Evolutionary conservation across 2,113 vertebrate genomes (phyloP).

Genomic region (Zosterops hypoxanthus): DNA sequence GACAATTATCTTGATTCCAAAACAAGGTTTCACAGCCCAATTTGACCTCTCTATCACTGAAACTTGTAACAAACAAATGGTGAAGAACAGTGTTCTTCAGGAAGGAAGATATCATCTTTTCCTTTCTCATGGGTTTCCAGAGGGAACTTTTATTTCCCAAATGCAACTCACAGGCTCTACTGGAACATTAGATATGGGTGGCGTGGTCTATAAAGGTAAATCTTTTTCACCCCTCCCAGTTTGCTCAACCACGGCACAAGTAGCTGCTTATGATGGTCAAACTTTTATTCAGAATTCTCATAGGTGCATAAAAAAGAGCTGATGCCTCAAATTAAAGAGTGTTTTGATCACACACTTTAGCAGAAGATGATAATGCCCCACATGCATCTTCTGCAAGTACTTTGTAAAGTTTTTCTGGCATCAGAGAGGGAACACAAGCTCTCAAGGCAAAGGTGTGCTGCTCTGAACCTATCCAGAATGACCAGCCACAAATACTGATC

Average conservation of each 20-base stretch:
- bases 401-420: not conserved
- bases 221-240: not conserved
- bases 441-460: not conserved
- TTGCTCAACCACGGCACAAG: not conserved
- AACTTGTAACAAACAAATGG: not conserved
- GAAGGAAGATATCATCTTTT: not conserved
- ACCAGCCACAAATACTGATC: not conserved
- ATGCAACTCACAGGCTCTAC: not conserved
- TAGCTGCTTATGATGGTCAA: not conserved
- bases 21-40: not conserved
- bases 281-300: not conserved
- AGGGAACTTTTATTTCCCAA: not conserved
- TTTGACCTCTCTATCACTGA: not conserved
- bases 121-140: not conserved
- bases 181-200: not conserved
- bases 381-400: accelerated
- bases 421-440: not conserved
- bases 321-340: not conserved
- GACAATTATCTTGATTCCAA: slow-evolving; percentile 15
- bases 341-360: not conserved
- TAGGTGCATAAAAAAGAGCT: not conserved
- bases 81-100: not conserved
- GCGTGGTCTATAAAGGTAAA: not conserved
- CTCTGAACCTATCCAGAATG: not conserved
- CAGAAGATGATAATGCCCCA: not conserved